Evolutionary conservation across 2,113 vertebrate species (phyloP), one percentile per base, ranked within the genome.

Genomic region (Tenrec ecaudatus): DNA sequence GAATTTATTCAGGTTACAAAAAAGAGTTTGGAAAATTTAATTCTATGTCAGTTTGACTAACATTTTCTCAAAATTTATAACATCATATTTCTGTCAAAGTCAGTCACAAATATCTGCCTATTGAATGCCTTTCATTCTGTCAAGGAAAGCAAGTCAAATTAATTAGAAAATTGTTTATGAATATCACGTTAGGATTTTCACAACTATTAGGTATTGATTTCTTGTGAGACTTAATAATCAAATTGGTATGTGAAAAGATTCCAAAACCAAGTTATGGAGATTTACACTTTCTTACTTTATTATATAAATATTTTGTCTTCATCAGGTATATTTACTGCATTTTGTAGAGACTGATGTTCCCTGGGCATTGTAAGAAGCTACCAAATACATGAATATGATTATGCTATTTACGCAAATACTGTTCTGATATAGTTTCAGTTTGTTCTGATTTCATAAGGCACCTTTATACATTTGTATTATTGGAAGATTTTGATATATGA

Each of bases 1-100:
- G 4, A 96, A 89, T 78, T 84, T 66, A 88, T 57, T 78, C 66
- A n/a, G 16, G 53, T 81, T 91, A 4, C 90, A 27, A 88, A 69
- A 53, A 40, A 75, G 29, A 78, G 14, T 86, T 79, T 85, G 33
- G 22, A 14, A 94, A 75, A 92, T 27, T 69, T 20, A 68, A 89
- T 62, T 85, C 19, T 66, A 29, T 82, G 12, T 64, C 22, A 92
- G 76, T 64, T 23, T 82, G 33, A 88, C 86, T 88, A 58, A 78
- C 36, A 25, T 85, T 69, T 76, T 43, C 80, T 14, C 82, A 36
- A 20, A 36, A 15, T 1, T 86, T 86, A 86, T 4, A 71, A 76
- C 0, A 53, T 12, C 31, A 53, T 31, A 9, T 16, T 66, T 69
- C 38, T 69, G 71, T 76, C 22, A 90, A 83, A 85, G 58, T 12